Evolutionary conservation across 2,797 vertebrate genomes (phyloP).

Genomic region (Aeoliscus strigatus): DNA sequence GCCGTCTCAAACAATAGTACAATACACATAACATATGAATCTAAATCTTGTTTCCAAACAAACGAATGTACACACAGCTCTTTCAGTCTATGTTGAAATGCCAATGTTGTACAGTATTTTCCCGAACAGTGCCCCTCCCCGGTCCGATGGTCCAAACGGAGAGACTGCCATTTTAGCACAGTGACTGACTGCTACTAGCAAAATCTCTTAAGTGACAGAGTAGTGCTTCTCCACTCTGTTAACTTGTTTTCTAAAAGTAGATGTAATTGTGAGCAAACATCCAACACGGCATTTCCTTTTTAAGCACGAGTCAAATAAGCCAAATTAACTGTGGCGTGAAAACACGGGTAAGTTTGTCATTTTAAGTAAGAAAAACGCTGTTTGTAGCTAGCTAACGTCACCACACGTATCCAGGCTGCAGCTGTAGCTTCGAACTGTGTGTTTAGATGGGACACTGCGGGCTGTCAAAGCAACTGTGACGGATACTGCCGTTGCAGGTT

Average conservation of each 20-base stretch:
- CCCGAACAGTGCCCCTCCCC: not conserved
- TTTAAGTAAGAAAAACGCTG: constrained; percentile 28
- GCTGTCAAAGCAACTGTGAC: not conserved
- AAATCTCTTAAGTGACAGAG: constrained; percentile 21
- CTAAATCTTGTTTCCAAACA: rapidly evolving
- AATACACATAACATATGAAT: too few relatives aligned
- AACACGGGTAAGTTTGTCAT: constrained; percentile 47
- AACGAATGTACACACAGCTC: rapidly evolving
- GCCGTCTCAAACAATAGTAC: not conserved
- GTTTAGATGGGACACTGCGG: too few relatives aligned
- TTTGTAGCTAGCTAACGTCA: constrained; percentile 26
- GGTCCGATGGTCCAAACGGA: constrained; percentile 4
- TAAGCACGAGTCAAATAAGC: constrained; percentile 19
- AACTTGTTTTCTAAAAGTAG: not conserved
- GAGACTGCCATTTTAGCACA: constrained; percentile 54
- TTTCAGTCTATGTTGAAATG: rapidly evolving
- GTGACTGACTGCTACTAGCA: constrained; percentile 30
- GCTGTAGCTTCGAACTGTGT: too few relatives aligned
- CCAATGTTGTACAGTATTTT: not conserved
- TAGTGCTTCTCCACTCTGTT: constrained; percentile 6
- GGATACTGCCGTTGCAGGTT: too few relatives aligned
- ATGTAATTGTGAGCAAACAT: constrained; percentile 7
- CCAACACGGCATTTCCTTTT: constrained; percentile 3
- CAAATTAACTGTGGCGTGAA: constrained; percentile 33
- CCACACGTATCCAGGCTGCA: not conserved